Percentiles rank a stretch among this genome's conserved stretches.
phyloP scores from a whole-genome alignment of 2,888 invertebrate species.

The Drosophila ezoana region DNA sequence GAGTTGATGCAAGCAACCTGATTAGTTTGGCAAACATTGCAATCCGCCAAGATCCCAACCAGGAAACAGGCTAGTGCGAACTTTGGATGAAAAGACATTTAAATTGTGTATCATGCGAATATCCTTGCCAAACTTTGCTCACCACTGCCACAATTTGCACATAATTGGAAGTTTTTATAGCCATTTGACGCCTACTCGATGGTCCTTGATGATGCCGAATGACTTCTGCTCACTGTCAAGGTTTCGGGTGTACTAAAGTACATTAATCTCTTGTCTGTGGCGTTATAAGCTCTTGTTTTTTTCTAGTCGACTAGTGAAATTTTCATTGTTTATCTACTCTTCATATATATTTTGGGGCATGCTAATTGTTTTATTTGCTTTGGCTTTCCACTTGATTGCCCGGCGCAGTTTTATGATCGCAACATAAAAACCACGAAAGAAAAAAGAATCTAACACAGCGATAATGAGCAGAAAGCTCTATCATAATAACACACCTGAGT shows the following conservation, averaged over 20 bases:
- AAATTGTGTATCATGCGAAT: not conserved
- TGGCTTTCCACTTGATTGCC: slow-evolving; percentile 67
- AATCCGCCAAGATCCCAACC: slow-evolving; percentile 47
- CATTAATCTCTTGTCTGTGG: slow-evolving; percentile 17
- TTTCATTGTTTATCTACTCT: slow-evolving; percentile 54
- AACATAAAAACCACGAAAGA: slow-evolving; percentile 25
- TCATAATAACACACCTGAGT: slow-evolving; percentile 7
- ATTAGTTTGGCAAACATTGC: slow-evolving; percentile 81
- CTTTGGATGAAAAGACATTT: slow-evolving; percentile 19
- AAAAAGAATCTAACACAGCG: slow-evolving; percentile 16
- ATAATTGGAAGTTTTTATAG: not conserved
- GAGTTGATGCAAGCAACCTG: slow-evolving; percentile 81
- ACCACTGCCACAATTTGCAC: slow-evolving; percentile 33
- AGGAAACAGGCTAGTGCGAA: slow-evolving; percentile 30
- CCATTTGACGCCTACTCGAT: slow-evolving; percentile 23
- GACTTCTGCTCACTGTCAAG: slow-evolving; percentile 61
- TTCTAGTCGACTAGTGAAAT: slow-evolving; percentile 39
- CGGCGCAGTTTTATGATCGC: slow-evolving; percentile 32
- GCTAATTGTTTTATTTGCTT: slow-evolving; percentile 71
- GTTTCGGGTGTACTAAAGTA: slow-evolving; percentile 54
- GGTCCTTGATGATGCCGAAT: not conserved
- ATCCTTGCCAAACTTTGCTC: not conserved
- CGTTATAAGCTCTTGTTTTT: slow-evolving; percentile 16
- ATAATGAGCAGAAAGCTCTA: slow-evolving; percentile 23
- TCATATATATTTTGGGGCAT: slow-evolving; percentile 33